Evolutionary conservation across 2,797 vertebrate genomes (phyloP).

Genomic region (Eulemur rubriventer): DNA sequence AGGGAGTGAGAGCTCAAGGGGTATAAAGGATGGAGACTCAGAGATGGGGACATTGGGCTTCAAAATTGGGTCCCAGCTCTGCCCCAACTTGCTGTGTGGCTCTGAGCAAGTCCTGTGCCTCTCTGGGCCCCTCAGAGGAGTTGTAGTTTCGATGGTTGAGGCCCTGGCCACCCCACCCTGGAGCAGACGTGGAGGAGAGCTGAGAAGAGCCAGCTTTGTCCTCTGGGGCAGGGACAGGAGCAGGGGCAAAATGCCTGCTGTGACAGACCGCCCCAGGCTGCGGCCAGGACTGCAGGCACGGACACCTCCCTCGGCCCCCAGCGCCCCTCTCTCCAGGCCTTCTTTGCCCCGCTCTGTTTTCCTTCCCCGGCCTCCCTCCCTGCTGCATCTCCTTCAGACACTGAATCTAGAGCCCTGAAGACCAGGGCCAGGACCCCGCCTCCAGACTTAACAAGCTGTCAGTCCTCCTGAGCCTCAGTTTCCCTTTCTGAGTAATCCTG

Average conservation of each 20-base stretch:
- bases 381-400: not conserved
- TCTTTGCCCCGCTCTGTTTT: fast-evolving
- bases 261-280: fast-evolving
- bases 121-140: not conserved
- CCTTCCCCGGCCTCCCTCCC: not conserved
- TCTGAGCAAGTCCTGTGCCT: not conserved
- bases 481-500: not conserved
- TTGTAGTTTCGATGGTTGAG: fast-evolving
- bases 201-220: not conserved
- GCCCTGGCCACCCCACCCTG: not conserved
- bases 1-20: not conserved
- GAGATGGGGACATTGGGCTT: not conserved
- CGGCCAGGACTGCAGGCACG: fast-evolving
- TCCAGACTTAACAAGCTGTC: too few species aligned
- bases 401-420: not conserved
- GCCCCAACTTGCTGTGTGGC: not conserved
- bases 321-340: not conserved
- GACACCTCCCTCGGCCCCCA: fast-evolving
- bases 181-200: not conserved
- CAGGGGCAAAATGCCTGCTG: not conserved
- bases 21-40: not conserved
- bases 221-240: not conserved
- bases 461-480: not conserved
- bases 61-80: not conserved
- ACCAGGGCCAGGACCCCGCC: not conserved